Evolutionary conservation across 2,113 vertebrate species (phyloP).

Genomic region (Misgurnus mizolepis): DNA sequence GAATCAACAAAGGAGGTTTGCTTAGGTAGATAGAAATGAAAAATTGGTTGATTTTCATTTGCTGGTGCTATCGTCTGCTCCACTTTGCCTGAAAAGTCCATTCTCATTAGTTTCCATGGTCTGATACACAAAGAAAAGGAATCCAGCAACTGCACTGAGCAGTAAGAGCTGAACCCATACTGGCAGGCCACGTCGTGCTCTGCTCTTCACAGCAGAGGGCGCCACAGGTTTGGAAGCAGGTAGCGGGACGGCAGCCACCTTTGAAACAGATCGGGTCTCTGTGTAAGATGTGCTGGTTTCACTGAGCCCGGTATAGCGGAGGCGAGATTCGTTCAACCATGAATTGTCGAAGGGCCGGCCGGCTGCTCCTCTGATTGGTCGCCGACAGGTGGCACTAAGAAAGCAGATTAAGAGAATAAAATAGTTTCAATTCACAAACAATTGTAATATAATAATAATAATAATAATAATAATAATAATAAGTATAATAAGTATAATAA

Average conservation of each 20-base stretch:
- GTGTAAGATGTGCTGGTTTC: conserved; percentile 59
- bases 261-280: conserved; percentile 59
- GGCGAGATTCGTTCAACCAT: conserved; percentile 73
- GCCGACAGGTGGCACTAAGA: conserved; percentile 87
- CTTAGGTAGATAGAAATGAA: background rate
- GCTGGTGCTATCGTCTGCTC: conserved; percentile 16
- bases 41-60: conserved; percentile 39
- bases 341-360: conserved; percentile 80
- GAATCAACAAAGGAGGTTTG: background rate
- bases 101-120: conserved; percentile 91
- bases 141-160: conserved; percentile 74
- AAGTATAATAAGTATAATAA: too few relatives aligned
- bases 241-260: conserved; percentile 30
- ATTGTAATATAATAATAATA: too few relatives aligned
- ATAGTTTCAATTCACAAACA: too few relatives aligned
- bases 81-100: conserved; percentile 72
- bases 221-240: conserved; percentile 37
- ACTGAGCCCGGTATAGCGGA: conserved; percentile 57
- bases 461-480: too few relatives aligned
- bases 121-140: conserved; percentile 90
- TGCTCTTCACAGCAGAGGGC: conserved; percentile 49
- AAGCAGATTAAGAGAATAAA: background rate
- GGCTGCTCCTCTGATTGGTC: conserved; percentile 90
- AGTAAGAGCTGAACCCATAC: conserved; percentile 91
- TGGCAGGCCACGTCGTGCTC: conserved; percentile 66